These are phyloP conservation scores for Pholis gunnellus DNA, from an alignment of 2,113 vertebrate species.

Conservation along the genomic window DNA sequence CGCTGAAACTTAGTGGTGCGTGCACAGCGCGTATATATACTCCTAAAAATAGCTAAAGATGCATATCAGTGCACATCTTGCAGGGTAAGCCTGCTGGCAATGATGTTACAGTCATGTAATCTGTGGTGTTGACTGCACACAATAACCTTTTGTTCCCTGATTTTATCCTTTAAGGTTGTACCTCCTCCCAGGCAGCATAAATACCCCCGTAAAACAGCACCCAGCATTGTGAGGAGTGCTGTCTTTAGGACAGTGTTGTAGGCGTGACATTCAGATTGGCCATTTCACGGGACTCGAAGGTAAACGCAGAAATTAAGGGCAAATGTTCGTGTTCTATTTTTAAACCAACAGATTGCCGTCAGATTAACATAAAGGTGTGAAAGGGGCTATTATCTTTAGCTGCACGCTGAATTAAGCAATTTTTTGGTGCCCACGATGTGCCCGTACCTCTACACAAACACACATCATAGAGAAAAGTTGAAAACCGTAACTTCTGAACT, in stretches of 20 bases:
- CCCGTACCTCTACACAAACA: not conserved
- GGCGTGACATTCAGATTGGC: not conserved
- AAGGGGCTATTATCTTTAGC: not conserved
- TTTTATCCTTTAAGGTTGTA: not conserved
- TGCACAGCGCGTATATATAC: not conserved
- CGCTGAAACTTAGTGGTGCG: not conserved
- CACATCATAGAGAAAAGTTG: not conserved
- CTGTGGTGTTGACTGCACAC: not conserved
- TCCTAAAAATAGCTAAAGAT: constrained; percentile 22
- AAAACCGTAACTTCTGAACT: constrained; percentile 34
- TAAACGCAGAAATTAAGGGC: not conserved
- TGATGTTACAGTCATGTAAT: constrained; percentile 1
- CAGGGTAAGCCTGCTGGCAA: not conserved
- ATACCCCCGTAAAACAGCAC: not conserved
- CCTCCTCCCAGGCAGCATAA: not conserved
- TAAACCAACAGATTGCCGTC: not conserved
- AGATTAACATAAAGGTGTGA: not conserved
- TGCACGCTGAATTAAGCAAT: not conserved
- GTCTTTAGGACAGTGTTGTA: not conserved
- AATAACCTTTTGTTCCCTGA: not conserved
- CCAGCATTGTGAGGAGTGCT: not conserved
- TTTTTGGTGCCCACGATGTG: not conserved
- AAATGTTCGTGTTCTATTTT: not conserved
- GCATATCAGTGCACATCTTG: constrained; percentile 5
- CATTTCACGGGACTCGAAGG: not conserved